These are phyloP conservation scores for Pseudococcus viburni DNA, from an alignment of 2,888 invertebrate genomes.

Conservation along the genomic window DNA sequence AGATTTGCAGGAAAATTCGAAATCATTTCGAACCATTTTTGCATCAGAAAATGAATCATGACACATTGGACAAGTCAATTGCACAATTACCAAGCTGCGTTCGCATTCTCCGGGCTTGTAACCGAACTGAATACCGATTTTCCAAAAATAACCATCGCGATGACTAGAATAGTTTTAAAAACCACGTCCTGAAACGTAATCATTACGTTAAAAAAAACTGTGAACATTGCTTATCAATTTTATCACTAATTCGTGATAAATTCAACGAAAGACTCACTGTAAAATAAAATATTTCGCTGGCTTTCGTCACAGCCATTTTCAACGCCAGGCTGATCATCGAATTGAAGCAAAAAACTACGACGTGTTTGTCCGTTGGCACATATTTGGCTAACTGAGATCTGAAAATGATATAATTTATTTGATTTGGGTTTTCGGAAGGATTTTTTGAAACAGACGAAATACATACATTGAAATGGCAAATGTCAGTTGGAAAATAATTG, in stretches of 20 bases:
- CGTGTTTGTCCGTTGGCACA: not conserved
- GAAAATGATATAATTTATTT: not conserved
- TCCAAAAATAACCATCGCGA: not conserved
- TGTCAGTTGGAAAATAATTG: not conserved
- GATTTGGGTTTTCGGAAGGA: not conserved
- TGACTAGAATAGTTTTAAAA: not conserved
- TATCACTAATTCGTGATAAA: not conserved
- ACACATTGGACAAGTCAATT: no score
- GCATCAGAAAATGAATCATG: no score
- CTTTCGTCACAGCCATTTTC: not conserved
- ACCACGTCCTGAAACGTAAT: not conserved
- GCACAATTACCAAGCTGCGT: not conserved
- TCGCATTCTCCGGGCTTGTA: not conserved
- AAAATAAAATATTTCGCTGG: not conserved
- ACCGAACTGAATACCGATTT: not conserved
- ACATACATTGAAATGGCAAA: not conserved
- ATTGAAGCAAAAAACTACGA: not conserved
- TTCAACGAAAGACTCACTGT: not conserved
- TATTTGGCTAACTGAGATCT: slow-evolving; percentile 4
- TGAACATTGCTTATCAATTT: not conserved
- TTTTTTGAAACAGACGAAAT: not conserved
- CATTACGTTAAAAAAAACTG: not conserved
- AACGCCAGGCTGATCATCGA: slow-evolving; percentile 7
- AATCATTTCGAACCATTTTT: no score
- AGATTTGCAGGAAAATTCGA: no score